phyloP scores from a whole-genome alignment of 2,888 invertebrate species.

The Augochlorella aurata region DNA sequence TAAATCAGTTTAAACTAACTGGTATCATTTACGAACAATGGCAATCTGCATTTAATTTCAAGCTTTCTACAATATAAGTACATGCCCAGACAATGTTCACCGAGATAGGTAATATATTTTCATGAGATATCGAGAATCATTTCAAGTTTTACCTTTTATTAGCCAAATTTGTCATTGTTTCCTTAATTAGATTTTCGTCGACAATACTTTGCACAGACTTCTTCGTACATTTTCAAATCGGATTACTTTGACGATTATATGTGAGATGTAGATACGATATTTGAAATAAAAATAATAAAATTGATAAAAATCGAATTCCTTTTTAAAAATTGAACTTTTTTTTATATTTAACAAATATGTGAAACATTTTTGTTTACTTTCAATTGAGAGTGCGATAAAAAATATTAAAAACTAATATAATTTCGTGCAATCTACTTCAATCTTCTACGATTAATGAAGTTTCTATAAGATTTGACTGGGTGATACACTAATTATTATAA shows the following conservation, averaged over 20 bases:
- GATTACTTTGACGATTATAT: too few relatives aligned
- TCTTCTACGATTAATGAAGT: too few relatives aligned
- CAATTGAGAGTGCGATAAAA: background rate
- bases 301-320: background rate
- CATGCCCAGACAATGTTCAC: background rate
- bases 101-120: background rate
- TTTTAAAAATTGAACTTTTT: background rate
- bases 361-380: background rate
- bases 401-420: background rate
- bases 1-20: conserved; percentile 14
- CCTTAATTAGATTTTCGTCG: too few relatives aligned
- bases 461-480: too few relatives aligned
- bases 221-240: too few relatives aligned
- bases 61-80: conserved; percentile 31
- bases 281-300: background rate
- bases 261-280: too few relatives aligned
- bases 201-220: too few relatives aligned
- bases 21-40: background rate
- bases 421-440: background rate
- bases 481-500: too few relatives aligned
- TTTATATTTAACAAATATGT: background rate
- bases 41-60: conserved; percentile 23
- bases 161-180: background rate
- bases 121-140: background rate
- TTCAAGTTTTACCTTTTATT: background rate